Evolutionary conservation across 2,797 vertebrate species (phyloP).

Genomic region (Sebastes cheni): DNA sequence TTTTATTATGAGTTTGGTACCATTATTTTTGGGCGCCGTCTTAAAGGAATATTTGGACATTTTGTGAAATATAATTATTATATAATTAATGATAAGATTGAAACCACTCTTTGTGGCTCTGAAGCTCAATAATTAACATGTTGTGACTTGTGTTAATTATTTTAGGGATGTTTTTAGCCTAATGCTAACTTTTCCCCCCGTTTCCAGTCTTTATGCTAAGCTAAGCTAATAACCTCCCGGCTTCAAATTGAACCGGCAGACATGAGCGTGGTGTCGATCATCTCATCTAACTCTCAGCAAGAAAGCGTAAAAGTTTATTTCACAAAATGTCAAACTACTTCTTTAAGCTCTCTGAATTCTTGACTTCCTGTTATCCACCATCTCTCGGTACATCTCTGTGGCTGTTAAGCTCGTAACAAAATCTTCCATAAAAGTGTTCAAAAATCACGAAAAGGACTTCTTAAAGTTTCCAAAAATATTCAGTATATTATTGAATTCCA

Average conservation of each 20-base stretch:
- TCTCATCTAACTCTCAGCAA: background rate
- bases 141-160: background rate
- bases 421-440: background rate
- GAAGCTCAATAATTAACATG: background rate
- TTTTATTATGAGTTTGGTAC: background rate
- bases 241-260: background rate
- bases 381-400: background rate
- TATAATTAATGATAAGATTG: too few relatives aligned
- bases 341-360: background rate
- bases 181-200: background rate
- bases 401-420: background rate
- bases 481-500: background rate
- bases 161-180: background rate
- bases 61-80: background rate
- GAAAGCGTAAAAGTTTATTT: background rate
- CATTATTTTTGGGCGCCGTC: background rate
- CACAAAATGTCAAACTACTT: background rate
- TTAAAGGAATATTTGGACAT: background rate
- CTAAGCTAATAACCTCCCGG: background rate
- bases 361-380: background rate
- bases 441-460: background rate
- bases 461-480: background rate
- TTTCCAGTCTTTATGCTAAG: conserved; percentile 5
- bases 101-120: background rate
- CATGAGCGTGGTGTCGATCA: background rate